Evolutionary conservation across 2,113 vertebrate genomes (phyloP), one percentile per base, ranked within the genome.

Genomic region (Platichthys flesus): DNA sequence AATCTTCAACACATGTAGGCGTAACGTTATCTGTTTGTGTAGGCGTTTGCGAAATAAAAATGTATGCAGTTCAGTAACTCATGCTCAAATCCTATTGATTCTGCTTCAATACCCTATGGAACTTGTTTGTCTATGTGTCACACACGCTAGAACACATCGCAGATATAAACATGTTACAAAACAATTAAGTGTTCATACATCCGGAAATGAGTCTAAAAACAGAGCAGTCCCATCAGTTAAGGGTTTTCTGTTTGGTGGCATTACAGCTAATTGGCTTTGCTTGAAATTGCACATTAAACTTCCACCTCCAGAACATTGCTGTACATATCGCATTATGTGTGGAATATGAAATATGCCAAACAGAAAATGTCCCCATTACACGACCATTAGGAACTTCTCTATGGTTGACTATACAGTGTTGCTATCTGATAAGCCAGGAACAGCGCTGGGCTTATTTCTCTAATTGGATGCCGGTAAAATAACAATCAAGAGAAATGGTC

Each of bases 401-500:
- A 61, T 68, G 79, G 78, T 71, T 62, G 76, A 76, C 71, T 79
- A 68, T 70, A 79, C 64, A 71, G 58, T 61, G 59, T 47, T 75
- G 49, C 63, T 66, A 74, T 85, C 75, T 69, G 74, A 88, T 85
- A 76, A 88, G 49, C 51, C 63, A 42, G 52, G 59, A 47, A 5
- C 56, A 4, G 67, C 40, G 2, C 65, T 72, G 72, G 60, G 76
- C 81, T 90, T 84, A 88, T 93, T 89, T 79, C 79, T 88, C 57
- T 89, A 89, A 88, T 85, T 83, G 76, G 61, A 67, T 86, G 71
- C 56, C n/a, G 7, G 55, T 88, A 79, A 91, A 91, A 85, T 85
- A 84, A 88, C 78, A 90, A 90, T 92, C 79, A 86, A 88, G 86
- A 89, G 82, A 83, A 92, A 90, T 88, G 76, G 85, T 74, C 45